Evolutionary conservation across 2,888 invertebrate species (phyloP).

Genomic region (Aphodius granarius): DNA sequence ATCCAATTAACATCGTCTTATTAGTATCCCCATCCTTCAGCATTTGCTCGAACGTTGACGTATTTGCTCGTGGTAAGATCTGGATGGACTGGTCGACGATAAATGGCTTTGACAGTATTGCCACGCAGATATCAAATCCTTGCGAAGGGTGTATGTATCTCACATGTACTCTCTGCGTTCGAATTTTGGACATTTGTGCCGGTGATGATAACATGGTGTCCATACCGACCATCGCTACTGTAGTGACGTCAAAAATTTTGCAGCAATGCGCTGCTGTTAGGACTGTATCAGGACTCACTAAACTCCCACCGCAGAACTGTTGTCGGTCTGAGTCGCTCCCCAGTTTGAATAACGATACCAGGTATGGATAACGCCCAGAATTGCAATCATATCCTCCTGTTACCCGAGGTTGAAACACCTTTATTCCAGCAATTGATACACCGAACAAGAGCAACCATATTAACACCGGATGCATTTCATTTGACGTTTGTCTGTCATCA

Average conservation of each 20-base stretch:
- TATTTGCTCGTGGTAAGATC: not conserved
- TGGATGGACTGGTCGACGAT: not conserved
- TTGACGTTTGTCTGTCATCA: not conserved
- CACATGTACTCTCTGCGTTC: not conserved
- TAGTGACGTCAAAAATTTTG: not conserved
- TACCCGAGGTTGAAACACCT: not conserved
- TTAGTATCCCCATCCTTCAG: not conserved
- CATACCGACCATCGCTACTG: not conserved
- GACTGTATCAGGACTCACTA: not conserved
- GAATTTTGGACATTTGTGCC: not conserved
- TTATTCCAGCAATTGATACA: not conserved
- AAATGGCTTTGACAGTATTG: not conserved
- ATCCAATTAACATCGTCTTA: not conserved
- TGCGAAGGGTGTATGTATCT: not conserved
- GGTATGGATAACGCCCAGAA: not conserved
- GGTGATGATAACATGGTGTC: not conserved
- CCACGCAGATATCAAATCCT: not conserved
- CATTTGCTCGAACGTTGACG: not conserved
- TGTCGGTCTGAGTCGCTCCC: not conserved
- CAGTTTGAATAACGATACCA: not conserved
- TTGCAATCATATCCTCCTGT: not conserved
- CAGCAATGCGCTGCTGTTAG: not conserved
- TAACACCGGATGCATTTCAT: not conserved
- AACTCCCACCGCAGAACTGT: not conserved
- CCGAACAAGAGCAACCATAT: not conserved